A percentile compares a stretch with the other conserved stretches of the same genome.
Conservation (phyloP, 2,113 vertebrate species). For the Engraulis encrasicolus region DNA sequence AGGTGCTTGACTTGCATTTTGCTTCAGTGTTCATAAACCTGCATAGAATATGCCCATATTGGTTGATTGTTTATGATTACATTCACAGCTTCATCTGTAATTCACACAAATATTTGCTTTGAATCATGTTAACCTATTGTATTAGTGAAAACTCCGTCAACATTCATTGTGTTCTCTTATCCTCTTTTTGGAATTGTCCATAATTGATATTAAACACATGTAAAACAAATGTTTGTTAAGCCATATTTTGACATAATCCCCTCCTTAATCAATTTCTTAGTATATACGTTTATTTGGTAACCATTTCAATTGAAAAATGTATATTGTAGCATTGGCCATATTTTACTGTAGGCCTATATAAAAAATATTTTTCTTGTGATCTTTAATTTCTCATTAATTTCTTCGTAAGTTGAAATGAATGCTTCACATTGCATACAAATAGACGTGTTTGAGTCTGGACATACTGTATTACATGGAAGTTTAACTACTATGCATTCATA, state of each 20-base stretch:
- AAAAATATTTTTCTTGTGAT: too few relatives aligned
- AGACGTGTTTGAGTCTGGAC: too few relatives aligned
- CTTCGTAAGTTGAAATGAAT: too few relatives aligned
- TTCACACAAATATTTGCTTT: neutral
- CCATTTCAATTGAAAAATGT: too few relatives aligned
- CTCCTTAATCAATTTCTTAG: too few relatives aligned
- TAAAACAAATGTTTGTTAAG: neutral
- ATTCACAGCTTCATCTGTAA: neutral
- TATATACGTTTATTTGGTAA: too few relatives aligned
- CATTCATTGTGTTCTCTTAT: neutral
- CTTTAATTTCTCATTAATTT: too few relatives aligned
- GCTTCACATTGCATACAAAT: too few relatives aligned
- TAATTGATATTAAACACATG: constrained; percentile 9
- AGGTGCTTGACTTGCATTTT: neutral
- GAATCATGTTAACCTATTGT: neutral
- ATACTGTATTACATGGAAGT: too few relatives aligned
- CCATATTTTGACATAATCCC: neutral
- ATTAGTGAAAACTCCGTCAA: neutral
- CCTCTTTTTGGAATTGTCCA: neutral
- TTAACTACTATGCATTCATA: too few relatives aligned
- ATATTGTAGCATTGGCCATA: too few relatives aligned
- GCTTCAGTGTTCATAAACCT: neutral
- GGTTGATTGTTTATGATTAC: neutral
- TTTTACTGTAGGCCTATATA: too few relatives aligned
- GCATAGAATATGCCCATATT: neutral